A percentile compares a stretch with the other conserved stretches of the same genome.
Conservation (phyloP, 2,113 vertebrate genomes). For the Scomber scombrus region DNA sequence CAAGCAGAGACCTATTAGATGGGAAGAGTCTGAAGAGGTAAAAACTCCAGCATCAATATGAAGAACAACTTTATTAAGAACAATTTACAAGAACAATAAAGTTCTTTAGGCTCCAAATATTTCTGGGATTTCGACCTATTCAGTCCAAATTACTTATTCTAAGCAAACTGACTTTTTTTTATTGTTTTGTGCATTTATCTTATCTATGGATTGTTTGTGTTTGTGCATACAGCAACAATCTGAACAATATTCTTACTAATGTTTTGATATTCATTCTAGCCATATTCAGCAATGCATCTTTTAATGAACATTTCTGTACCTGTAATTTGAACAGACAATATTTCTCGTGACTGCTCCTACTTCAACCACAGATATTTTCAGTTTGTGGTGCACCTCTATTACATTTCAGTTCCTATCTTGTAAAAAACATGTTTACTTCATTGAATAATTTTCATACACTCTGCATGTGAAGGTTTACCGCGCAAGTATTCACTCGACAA, state of each 20-base stretch:
- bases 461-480: neutral
- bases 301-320: neutral
- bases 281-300: neutral
- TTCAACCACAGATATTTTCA: neutral
- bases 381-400: neutral
- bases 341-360: neutral
- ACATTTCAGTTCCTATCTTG: neutral
- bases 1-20: neutral
- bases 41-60: neutral
- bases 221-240: no score
- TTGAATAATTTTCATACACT: neutral
- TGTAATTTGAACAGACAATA: neutral
- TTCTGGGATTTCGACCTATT: no score
- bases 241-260: neutral
- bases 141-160: no score
- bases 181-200: no score
- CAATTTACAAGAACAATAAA: neutral
- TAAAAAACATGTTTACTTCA: neutral
- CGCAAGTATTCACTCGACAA: slow-evolving; percentile 6
- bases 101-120: neutral
- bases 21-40: neutral
- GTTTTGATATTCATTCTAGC: neutral
- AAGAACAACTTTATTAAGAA: neutral
- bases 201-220: no score
- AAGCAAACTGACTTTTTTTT: no score